Conservation (phyloP, 2,113 vertebrate genomes). For the Calidris pygmaea region DNA sequence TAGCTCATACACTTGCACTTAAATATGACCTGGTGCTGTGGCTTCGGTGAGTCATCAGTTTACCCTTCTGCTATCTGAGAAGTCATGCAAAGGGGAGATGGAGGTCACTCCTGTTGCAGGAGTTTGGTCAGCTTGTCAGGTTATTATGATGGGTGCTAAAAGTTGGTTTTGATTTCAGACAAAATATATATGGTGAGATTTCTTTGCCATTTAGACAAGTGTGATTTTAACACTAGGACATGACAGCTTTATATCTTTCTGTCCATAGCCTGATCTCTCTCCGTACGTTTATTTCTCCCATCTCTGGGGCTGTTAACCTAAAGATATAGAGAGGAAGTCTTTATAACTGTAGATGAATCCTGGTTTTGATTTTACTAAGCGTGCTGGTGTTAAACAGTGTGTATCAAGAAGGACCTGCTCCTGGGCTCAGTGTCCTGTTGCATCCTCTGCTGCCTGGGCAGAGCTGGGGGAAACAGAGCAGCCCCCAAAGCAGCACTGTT, state of each 20-base stretch:
- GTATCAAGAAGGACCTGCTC: too few species aligned
- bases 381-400: background rate
- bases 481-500: background rate
- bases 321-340: background rate
- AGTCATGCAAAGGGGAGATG: background rate
- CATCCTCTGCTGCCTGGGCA: background rate
- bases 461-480: background rate
- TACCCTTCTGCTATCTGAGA: background rate
- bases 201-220: background rate
- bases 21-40: background rate
- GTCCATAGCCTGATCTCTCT: background rate
- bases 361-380: background rate
- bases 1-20: background rate
- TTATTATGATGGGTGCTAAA: background rate
- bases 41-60: background rate
- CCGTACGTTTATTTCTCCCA: background rate
- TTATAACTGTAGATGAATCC: background rate
- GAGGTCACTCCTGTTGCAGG: background rate
- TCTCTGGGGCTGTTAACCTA: background rate
- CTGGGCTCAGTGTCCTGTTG: background rate
- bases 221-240: background rate
- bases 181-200: background rate
- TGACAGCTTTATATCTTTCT: background rate
- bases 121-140: background rate
- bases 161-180: conserved; percentile 10